Evolutionary conservation across 2,113 vertebrate genomes (phyloP), one percentile per base, ranked within the genome.

Genomic region (Opisthocomus hoazin): DNA sequence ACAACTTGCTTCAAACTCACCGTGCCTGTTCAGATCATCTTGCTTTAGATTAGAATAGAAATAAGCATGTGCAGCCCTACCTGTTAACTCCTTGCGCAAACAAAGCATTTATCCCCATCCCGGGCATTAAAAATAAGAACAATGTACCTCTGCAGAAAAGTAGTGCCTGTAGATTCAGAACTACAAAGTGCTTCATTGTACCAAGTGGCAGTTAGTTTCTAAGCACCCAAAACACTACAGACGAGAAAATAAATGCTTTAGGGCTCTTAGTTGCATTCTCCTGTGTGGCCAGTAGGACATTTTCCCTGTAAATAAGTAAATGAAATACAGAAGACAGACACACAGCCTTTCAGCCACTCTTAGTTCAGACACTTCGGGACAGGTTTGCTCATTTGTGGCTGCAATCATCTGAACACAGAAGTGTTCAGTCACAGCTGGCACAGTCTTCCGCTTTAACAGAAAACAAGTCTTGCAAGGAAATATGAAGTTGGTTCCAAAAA

Each of bases 1-100:
- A 69, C 87, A 92, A 87, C 71, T 77, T 17, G 79, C 83, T 93
- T 75, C 84, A 87, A 93, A 89, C 86, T 95, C 93, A 78, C 91
- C 10, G 0, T 86, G 79, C 71, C 76, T 90, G 86, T 91, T 90
- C 76, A 90, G 83, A 77, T 89, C 77, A 85, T 48, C 68, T 81
- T 84, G 41, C n/a, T 12, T 29, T 41, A 92, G 24, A 80, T 45
- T 34, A 37, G 54, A 56, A 66, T 6, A 53, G 50, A 87, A 89
- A 69, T 66, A 45, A 22, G 18, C 20, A 13, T 4, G 23, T 43
- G 60, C 50, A 88, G 78, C 64, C 80, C 60, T 77, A 74, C 54
- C 58, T 92, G 56, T 63, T 74, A 81, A 61, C 53, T 91, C 54
- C 76, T 81, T 70, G 23, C 2, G 17, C 54, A 93, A 92, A 66